Base-by-base conservation (phyloP, 2,888 invertebrate species). In the Tipula unca region DNA sequence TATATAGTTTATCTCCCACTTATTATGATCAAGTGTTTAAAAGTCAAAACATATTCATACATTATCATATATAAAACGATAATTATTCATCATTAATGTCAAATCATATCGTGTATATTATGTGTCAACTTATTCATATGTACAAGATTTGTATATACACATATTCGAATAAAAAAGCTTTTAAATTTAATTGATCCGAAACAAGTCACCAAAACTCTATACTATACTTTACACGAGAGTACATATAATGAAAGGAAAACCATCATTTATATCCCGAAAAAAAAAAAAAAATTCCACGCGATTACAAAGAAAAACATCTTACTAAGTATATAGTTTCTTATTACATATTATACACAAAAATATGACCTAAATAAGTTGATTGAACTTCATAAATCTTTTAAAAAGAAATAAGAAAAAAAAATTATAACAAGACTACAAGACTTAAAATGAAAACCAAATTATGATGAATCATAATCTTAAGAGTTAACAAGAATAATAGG, bases 71-170 rank as follows among this genome's bases (percentile, higher is more conserved):
- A 54, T 25, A 69, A 69, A 25, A 69, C 69, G 69, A 69, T 69
- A 69, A 69, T 69, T 69, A 69, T 69, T 69, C 69, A 69, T 69
- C 69, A 69, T 69, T 69, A 69, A 69, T 69, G 69, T 69, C 69
- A 69, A 69, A 69, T 69, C 69, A 25, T 48, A 48, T 48, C 48
- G 17, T 69, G 69, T 69, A 32, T 4, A 17, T 54, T 69, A 25
- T 69, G 69, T 69, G 69, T 48, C 48, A 48, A 17, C 48, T n/a
- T n/a, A n/a, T 48, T 13, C 39, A 39, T 48, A 48, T 48, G 48
- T 48, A 48, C 48, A 48, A 14, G n/a, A 39, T 39, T 6, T 39
- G n/a, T 32, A 3, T 48, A n/a, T 48, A 48, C 48, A 48, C 8
- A 48, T 69, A 54, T 17, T n/a, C 17, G 69, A 69, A 69, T 8